phyloP scores from a whole-genome alignment of 2,797 vertebrate genomes.

The Cheracebus regulus region DNA sequence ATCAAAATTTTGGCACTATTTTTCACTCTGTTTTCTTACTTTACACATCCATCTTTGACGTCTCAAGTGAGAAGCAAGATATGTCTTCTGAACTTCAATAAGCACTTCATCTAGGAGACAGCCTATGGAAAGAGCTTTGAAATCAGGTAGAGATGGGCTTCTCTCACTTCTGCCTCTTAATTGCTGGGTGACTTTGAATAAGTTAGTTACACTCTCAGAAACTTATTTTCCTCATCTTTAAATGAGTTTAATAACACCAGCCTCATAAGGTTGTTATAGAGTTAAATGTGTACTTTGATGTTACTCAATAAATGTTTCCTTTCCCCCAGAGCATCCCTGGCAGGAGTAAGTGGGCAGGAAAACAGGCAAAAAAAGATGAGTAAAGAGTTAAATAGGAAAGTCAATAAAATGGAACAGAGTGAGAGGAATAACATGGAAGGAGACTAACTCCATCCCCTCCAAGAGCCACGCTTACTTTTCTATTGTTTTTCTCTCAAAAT shows the following conservation, averaged over 20 bases:
- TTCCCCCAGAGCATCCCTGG: background rate
- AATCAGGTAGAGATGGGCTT: background rate
- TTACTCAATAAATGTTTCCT: constrained; percentile 12
- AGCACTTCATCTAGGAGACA: constrained; percentile 32
- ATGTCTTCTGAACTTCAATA: constrained; percentile 40
- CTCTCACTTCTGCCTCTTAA: constrained; percentile 12
- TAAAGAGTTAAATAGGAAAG: constrained; percentile 10
- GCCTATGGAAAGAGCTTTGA: background rate
- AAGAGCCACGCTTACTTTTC: constrained; percentile 12
- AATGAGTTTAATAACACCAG: constrained; percentile 17
- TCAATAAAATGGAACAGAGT: background rate
- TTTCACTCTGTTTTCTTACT: constrained; percentile 22
- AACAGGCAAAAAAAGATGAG: background rate
- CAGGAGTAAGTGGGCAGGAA: background rate
- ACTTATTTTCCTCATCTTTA: constrained; percentile 25
- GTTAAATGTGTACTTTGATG: constrained; percentile 4
- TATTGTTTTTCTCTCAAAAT: constrained; percentile 20
- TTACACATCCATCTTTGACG: background rate
- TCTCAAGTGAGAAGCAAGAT: constrained; percentile 23
- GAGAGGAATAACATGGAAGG: background rate
- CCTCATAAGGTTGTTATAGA: background rate
- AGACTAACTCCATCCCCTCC: background rate
- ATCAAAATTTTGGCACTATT: background rate
- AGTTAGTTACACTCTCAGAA: background rate
- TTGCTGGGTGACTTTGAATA: constrained; percentile 13